Evolutionary conservation across 2,888 invertebrate species (phyloP).

Genomic region (Parnassius smintheus): DNA sequence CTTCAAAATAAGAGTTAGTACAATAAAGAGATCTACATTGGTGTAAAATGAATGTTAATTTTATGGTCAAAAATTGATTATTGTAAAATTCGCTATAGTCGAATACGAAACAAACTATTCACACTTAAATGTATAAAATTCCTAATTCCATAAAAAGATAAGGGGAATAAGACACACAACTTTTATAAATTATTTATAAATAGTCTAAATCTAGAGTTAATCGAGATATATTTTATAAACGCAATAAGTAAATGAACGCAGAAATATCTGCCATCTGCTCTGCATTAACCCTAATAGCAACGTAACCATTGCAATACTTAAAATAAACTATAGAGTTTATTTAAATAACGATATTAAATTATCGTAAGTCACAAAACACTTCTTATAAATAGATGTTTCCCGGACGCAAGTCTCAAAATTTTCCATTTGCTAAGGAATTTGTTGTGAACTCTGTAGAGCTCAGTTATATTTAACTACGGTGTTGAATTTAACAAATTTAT

Average conservation of each 20-base stretch:
- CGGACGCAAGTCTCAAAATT: slow-evolving; percentile 8
- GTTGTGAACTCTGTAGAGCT: not conserved
- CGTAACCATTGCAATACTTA: not conserved
- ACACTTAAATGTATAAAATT: too few species aligned
- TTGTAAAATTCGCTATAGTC: too few species aligned
- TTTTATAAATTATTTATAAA: too few species aligned
- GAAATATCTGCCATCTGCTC: not conserved
- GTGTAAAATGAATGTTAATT: too few species aligned
- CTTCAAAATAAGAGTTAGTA: too few species aligned
- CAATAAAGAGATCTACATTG: too few species aligned
- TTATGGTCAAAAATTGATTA: too few species aligned
- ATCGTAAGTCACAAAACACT: slow-evolving; percentile 10
- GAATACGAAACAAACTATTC: too few species aligned
- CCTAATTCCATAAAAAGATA: too few species aligned
- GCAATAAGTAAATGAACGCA: slow-evolving; percentile 2
- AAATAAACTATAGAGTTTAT: slow-evolving; percentile 5
- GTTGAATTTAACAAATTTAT: not conserved
- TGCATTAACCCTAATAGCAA: slow-evolving; percentile 3
- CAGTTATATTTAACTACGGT: slow-evolving; percentile 9
- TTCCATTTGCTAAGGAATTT: slow-evolving; percentile 12
- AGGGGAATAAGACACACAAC: too few species aligned
- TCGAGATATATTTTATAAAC: not conserved
- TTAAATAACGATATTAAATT: slow-evolving; percentile 5
- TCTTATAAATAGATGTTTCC: not conserved
- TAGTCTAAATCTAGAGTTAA: not conserved